phyloP scores from a whole-genome alignment of 2,797 vertebrate species.

The Diglossa cyanea region DNA sequence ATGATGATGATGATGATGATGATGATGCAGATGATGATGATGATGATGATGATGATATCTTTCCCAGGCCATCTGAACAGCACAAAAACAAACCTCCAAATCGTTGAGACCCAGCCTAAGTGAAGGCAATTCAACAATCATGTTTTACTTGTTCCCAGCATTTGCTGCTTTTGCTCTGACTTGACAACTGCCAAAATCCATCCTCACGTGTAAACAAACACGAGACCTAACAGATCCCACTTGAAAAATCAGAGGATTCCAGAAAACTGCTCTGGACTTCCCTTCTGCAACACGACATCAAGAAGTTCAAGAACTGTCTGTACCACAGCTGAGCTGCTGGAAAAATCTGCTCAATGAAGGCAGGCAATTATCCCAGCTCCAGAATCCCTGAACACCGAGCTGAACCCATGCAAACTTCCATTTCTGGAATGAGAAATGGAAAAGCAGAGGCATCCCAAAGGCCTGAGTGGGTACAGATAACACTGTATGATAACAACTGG shows the following conservation, averaged over 20 bases:
- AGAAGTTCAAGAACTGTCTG: constrained; percentile 25
- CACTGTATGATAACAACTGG: not conserved
- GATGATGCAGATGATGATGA: too few species aligned
- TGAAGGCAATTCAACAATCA: not conserved
- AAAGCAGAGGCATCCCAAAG: not conserved
- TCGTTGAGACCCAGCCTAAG: accelerated
- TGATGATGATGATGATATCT: not conserved
- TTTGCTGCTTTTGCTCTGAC: not conserved
- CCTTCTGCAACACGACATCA: not conserved
- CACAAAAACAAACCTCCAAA: not conserved
- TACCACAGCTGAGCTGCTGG: not conserved
- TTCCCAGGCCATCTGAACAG: not conserved
- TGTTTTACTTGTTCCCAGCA: not conserved
- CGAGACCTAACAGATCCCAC: not conserved
- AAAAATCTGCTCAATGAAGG: not conserved
- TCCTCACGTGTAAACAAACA: not conserved
- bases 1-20: not conserved
- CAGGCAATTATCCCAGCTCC: not conserved
- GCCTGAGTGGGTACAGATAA: not conserved
- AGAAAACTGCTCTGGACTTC: not conserved
- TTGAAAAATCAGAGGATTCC: not conserved
- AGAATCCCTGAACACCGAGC: not conserved
- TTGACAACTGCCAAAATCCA: not conserved
- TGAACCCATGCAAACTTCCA: not conserved
- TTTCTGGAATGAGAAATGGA: not conserved